Conservation (phyloP, 2,888 invertebrate genomes). For the Drosophila affinis region DNA sequence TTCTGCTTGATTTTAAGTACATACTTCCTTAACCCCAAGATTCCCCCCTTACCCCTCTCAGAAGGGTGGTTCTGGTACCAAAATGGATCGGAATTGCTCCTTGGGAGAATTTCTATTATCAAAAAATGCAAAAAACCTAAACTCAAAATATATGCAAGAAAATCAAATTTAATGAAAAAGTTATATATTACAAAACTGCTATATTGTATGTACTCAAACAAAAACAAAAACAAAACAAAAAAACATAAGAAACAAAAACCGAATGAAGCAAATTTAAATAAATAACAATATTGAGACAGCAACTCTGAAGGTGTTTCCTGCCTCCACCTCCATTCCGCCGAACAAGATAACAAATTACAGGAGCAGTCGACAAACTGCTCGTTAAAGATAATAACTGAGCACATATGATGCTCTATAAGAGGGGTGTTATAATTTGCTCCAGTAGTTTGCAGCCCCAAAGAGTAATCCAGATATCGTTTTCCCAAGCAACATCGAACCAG, state of each 20-base stretch:
- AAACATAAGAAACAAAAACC: conserved; percentile 51
- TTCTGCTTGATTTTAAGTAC: conserved; percentile 76
- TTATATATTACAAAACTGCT: conserved; percentile 75
- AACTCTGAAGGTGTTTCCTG: conserved; percentile 31
- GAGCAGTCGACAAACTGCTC: not conserved
- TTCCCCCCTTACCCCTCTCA: conserved; percentile 40
- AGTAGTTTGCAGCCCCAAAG: not conserved
- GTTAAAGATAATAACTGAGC: not conserved
- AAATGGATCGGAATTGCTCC: conserved; percentile 21
- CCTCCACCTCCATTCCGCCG: conserved; percentile 2
- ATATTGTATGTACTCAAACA: conserved; percentile 68
- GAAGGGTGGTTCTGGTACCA: not conserved
- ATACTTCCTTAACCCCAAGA: conserved; percentile 10
- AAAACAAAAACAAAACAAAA: conserved; percentile 48
- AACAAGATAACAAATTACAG: conserved; percentile 1
- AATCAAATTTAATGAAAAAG: conserved; percentile 66
- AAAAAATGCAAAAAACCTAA: conserved; percentile 22
- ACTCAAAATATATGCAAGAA: conserved; percentile 65
- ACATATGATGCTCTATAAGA: not conserved
- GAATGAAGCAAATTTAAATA: conserved; percentile 72
- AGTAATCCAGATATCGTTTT: too few relatives aligned
- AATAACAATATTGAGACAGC: conserved; percentile 72
- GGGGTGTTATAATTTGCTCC: not conserved
- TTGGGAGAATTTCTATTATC: conserved; percentile 41
- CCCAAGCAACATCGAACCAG: not conserved